Evolutionary conservation across 2,888 invertebrate genomes (phyloP).

Genomic region (Plagiodera versicolora): DNA sequence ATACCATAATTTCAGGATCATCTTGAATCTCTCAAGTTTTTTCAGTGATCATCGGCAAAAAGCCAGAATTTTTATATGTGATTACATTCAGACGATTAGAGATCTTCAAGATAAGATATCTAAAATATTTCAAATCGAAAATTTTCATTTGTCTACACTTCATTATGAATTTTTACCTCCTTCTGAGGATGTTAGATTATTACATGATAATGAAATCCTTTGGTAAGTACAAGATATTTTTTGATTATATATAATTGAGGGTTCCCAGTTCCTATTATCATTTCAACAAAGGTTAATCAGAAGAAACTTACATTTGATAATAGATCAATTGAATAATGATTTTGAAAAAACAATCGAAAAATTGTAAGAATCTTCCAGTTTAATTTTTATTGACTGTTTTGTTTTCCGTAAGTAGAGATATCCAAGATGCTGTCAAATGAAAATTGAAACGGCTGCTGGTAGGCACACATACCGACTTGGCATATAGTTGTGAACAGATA

Average conservation of each 20-base stretch:
- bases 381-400: too few species aligned
- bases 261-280: too few species aligned
- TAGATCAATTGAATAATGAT: too few species aligned
- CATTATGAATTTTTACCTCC: conserved; percentile 27
- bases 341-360: too few species aligned
- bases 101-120: conserved; percentile 24
- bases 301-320: too few species aligned
- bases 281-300: too few species aligned
- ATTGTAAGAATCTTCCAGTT: too few species aligned
- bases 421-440: too few species aligned
- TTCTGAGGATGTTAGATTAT: conserved; percentile 26
- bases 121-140: conserved; percentile 19
- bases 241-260: not conserved
- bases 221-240: conserved; percentile 23
- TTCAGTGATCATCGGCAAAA: conserved; percentile 26
- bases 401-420: too few species aligned
- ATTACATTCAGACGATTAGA: conserved; percentile 20
- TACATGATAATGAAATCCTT: conserved; percentile 23
- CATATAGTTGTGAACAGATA: too few species aligned
- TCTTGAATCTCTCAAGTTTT: conserved; percentile 24
- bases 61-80: conserved; percentile 24
- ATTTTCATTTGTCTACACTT: conserved; percentile 24
- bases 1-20: conserved; percentile 2
- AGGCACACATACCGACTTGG: too few species aligned
- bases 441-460: too few species aligned